Percentiles rank a stretch among this genome's conserved stretches.
These are phyloP conservation scores for Blera fallax DNA, from an alignment of 2,888 invertebrate species.

Conservation along the genomic window DNA sequence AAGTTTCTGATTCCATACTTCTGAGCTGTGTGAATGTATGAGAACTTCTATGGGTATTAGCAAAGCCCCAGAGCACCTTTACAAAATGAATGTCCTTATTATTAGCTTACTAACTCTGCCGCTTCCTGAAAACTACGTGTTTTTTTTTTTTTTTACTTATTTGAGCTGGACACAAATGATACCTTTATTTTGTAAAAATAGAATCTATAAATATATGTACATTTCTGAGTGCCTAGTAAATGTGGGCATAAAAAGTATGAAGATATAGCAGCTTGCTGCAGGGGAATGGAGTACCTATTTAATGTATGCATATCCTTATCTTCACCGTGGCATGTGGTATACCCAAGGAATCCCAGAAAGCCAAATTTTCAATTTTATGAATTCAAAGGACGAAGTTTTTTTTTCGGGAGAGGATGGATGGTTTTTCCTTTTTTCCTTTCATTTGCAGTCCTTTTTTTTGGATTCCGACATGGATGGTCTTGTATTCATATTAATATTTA, in stretches of 20 bases:
- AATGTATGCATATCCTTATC: conserved; percentile 47
- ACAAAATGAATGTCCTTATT: conserved; percentile 22
- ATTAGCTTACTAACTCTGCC: conserved; percentile 11
- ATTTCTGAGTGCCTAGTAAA: background rate
- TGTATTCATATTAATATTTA: conserved; percentile 39
- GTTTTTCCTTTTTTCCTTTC: background rate
- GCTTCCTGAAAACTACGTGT: background rate
- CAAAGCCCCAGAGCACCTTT: background rate
- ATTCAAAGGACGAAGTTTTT: conserved; percentile 32
- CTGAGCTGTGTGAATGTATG: background rate
- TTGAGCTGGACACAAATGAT: conserved; percentile 11
- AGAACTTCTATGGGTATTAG: background rate
- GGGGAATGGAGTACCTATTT: conserved; percentile 1
- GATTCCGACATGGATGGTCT: background rate
- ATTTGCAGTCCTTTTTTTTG: background rate
- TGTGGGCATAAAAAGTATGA: background rate
- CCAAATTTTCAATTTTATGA: conserved; percentile 31
- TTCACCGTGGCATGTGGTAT: conserved; percentile 30
- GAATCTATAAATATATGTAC: background rate
- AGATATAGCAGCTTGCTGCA: background rate
- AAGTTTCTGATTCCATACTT: background rate
- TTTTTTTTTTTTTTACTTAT: background rate
- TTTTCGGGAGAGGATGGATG: background rate
- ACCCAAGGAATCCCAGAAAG: conserved; percentile 10
- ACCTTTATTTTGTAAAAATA: background rate